phyloP scores from a whole-genome alignment of 1,140 invertebrate genomes.

The Vanessa tameamea region DNA sequence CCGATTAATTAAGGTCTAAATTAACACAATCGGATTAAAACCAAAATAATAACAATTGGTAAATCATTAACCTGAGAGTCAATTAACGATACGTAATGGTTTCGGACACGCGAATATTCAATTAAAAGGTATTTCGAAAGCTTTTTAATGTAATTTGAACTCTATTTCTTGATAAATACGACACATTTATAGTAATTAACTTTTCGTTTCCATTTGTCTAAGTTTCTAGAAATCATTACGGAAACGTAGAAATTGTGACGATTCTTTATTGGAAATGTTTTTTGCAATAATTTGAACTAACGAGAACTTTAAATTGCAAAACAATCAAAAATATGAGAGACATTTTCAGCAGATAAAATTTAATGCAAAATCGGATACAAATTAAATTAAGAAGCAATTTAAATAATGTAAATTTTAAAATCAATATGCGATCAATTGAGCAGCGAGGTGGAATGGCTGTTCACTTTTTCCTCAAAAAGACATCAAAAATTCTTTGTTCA shows the following conservation, averaged over 20 bases:
- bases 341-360: not conserved
- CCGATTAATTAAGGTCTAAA: constrained; percentile 10
- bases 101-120: constrained; percentile 46
- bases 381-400: not conserved
- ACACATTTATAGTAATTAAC: not conserved
- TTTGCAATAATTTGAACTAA: not conserved
- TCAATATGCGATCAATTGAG: too few relatives aligned
- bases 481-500: too few relatives aligned
- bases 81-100: constrained; percentile 46
- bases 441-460: too few relatives aligned
- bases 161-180: constrained; percentile 10
- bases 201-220: not conserved
- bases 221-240: constrained; percentile 22
- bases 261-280: constrained; percentile 7
- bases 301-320: not conserved
- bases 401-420: too few relatives aligned
- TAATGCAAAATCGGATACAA: not conserved
- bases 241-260: constrained; percentile 21
- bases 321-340: not conserved
- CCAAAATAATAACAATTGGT: constrained; percentile 35
- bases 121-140: constrained; percentile 36
- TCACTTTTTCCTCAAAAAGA: too few relatives aligned
- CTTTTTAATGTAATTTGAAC: constrained; percentile 22
- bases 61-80: constrained; percentile 39
- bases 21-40: constrained; percentile 16